Conservation (phyloP, 1,140 invertebrate genomes). For the Nasonia vitripennis region DNA sequence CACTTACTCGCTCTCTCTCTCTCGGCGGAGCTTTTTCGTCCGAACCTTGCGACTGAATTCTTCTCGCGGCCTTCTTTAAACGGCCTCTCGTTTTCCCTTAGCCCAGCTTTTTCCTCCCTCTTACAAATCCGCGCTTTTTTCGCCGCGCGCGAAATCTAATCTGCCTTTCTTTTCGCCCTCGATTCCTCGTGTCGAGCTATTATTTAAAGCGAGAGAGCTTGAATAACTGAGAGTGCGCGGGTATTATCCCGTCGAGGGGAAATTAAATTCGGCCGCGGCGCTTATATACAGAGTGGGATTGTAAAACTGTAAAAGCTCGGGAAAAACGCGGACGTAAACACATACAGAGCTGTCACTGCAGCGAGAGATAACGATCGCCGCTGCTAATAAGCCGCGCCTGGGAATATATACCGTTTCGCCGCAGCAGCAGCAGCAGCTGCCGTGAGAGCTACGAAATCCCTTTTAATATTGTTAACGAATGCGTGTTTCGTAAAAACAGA, state of each 20-base stretch:
- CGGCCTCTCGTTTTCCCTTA: neutral
- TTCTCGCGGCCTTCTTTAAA: neutral
- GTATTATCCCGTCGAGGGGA: neutral
- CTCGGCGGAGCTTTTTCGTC: neutral
- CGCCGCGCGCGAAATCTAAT: neutral
- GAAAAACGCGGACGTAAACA: too few species aligned
- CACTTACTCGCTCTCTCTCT: neutral
- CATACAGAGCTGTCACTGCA: too few species aligned
- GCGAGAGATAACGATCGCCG: neutral
- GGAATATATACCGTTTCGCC: too few species aligned
- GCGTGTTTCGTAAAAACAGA: neutral
- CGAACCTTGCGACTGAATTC: conserved; percentile 5
- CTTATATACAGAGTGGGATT: too few species aligned
- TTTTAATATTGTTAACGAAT: neutral
- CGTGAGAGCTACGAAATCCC: neutral
- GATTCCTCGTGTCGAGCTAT: neutral
- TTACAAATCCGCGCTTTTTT: conserved; percentile 17
- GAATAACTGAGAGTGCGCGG: neutral
- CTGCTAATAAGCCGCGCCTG: neutral
- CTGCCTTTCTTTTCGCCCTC: conserved; percentile 10
- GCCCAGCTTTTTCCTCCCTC: neutral
- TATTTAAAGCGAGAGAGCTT: neutral
- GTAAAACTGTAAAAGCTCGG: neutral
- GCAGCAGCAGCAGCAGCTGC: neutral
- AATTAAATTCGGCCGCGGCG: neutral